phyloP scores from a whole-genome alignment of 2,888 invertebrate genomes.

The Drosophila parthenogenetica region DNA sequence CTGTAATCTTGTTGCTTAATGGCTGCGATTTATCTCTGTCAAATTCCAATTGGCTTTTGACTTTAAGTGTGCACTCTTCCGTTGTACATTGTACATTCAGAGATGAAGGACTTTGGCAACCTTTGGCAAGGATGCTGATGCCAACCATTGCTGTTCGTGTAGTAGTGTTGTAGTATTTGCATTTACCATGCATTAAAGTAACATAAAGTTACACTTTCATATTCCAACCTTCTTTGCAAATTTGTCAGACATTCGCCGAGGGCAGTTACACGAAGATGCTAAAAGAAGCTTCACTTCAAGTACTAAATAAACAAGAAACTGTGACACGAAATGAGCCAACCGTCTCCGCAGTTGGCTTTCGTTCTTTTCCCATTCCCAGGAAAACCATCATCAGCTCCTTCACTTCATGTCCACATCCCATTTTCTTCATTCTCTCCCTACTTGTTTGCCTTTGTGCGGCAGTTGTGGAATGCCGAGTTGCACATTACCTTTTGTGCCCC shows the following conservation, averaged over 20 bases:
- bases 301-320: slow-evolving; percentile 48
- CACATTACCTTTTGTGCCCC: slow-evolving; percentile 30
- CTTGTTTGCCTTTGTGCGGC: slow-evolving; percentile 31
- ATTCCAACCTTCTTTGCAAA: slow-evolving; percentile 11
- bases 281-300: slow-evolving; percentile 24
- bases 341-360: neutral
- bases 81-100: slow-evolving; percentile 10
- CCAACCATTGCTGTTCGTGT: neutral
- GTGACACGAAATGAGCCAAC: slow-evolving; percentile 63
- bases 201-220: slow-evolving; percentile 21
- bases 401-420: neutral
- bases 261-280: slow-evolving; percentile 1
- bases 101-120: slow-evolving; percentile 5
- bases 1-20: slow-evolving; percentile 18
- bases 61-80: slow-evolving; percentile 15
- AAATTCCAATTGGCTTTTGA: slow-evolving; percentile 36
- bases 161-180: slow-evolving; percentile 9
- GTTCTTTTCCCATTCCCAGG: neutral
- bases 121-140: slow-evolving; percentile 1
- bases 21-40: slow-evolving; percentile 38
- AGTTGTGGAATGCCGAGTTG: slow-evolving; percentile 19
- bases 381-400: neutral
- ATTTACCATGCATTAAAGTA: slow-evolving; percentile 23
- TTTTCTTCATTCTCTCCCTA: no score
- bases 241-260: slow-evolving; percentile 8